Evolutionary conservation across 2,888 invertebrate genomes (phyloP), one percentile per base, ranked within the genome.

Genomic region (Nephrotoma flavescens): DNA sequence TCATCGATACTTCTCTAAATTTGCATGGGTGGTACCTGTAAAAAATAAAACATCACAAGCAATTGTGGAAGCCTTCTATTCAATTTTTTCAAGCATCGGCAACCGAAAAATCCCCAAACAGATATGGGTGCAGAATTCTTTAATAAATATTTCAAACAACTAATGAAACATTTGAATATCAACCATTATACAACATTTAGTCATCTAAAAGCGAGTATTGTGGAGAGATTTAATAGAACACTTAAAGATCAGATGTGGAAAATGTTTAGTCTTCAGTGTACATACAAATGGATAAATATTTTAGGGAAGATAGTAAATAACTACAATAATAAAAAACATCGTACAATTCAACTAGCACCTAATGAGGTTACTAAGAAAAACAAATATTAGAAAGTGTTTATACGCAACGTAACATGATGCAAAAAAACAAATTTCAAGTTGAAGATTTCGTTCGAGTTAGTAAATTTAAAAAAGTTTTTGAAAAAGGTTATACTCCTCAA

Each of bases 51-150:
- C 45, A 47, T 6, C 45, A 47, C 7, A 47, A 12, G 11, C 11
- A 9, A 47, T 47, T 47, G 45, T 9, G 3, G 11, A 47, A 11
- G 11, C 45, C 2, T 9, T 47, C 2, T 3, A 5, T 9, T 3
- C 2, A 9, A 47, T 47, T 47, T 47, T 47, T 9, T 7, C 45
- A 47, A 47, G 45, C 11, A 47, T 11, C 6, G 45, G 11, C 6
- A 45, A 42, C 89, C 89, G 2, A 88, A 86, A 86, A 89, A 90
- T 88, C 83, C 89, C 31, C 90, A 90, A 88, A 88, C 89, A 0
- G 90, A 90, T 88, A 85, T 88, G 47, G 90, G 89, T 7, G 89
- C 88, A 87, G 89, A 89, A 87, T 91, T 89, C 88, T 90, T 88
- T 85, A 90, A 89, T 87, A 87, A 85, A 42, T 6, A 88, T 31